These are phyloP conservation scores for Microtus pennsylvanicus DNA, from an alignment of 2,113 vertebrate species.

Conservation along the genomic window DNA sequence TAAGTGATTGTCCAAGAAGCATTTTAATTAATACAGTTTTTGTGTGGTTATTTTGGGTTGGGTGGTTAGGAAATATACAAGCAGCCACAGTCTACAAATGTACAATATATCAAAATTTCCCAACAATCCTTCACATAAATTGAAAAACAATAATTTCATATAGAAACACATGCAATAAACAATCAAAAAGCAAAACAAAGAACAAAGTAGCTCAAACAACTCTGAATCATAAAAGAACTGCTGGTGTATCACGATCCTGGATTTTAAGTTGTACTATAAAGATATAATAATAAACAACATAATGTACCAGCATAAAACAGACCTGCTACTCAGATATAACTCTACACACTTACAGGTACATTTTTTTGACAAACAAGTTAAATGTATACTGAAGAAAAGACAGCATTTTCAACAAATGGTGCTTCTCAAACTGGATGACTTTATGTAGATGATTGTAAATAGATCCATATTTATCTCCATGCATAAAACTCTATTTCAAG, in stretches of 20 bases:
- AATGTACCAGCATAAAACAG: neutral
- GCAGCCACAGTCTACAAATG: too few species aligned
- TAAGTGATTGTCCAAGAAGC: too few species aligned
- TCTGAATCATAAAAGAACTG: neutral
- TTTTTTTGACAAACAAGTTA: neutral
- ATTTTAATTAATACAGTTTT: too few species aligned
- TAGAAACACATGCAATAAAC: neutral
- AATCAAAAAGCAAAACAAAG: neutral
- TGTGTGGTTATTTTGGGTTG: too few species aligned
- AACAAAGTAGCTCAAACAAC: neutral
- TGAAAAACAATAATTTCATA: neutral
- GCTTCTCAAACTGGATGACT: neutral
- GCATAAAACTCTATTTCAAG: neutral
- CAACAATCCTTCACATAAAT: too few species aligned
- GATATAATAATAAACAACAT: neutral
- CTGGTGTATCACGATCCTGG: neutral
- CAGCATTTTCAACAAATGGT: neutral
- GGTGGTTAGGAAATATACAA: too few species aligned
- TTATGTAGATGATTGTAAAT: neutral
- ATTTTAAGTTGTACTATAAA: neutral
- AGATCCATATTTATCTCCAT: neutral
- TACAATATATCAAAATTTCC: too few species aligned
- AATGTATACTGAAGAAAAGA: neutral
- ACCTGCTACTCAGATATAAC: neutral
- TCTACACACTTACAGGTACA: neutral